Evolutionary conservation across 2,888 invertebrate genomes (phyloP), one percentile per base, ranked within the genome.

Genomic region (Argyresthia albistria): DNA sequence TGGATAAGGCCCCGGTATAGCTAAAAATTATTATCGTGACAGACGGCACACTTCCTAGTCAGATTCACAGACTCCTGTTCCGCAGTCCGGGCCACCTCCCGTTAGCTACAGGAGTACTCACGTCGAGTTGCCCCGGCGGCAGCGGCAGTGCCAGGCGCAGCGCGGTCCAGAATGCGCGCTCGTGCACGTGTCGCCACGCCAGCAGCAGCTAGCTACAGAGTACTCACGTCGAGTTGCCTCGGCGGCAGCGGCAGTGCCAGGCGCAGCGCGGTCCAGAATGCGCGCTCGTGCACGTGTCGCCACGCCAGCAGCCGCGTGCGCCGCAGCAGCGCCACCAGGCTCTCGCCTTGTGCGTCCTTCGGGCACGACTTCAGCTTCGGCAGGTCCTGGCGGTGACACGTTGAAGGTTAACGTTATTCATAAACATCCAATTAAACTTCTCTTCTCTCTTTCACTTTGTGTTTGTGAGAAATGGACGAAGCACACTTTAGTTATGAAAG

Each of bases 221-320:
- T 25, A 25, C 25, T 25, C 25, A 25, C 25, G 25, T 25, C 25
- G 25, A 25, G 25, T 25, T 59, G 59, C 16, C 65, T 66, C 52
- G 74, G 76, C 55, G 86, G 86, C 53, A 91, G 87, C 6, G 92
- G 92, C 79, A 92, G 81, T 51, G 89, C 89, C 55, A 92, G 83
- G 46, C 92, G 88, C 61, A 93, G 79, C 61, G 88, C 80, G 56
- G 90, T 89, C 92, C 92, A 93, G 80, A 92, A 92, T 62, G 84
- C 88, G 59, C 87, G 82, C 67, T 88, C 88, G 67, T 88, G 87
- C 64, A 84, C 73, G 70, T 82, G 79, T 0, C 86, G 78, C 90
- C 90, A 90, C 56, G 86, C 68, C 58, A 89, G 81, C 59, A 89
- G 78, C 55, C 80, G 82, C 61, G 88, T 72, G 61, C 80, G 80